Base-by-base conservation (phyloP, 2,113 vertebrate genomes). In the Burhinus oedicnemus region DNA sequence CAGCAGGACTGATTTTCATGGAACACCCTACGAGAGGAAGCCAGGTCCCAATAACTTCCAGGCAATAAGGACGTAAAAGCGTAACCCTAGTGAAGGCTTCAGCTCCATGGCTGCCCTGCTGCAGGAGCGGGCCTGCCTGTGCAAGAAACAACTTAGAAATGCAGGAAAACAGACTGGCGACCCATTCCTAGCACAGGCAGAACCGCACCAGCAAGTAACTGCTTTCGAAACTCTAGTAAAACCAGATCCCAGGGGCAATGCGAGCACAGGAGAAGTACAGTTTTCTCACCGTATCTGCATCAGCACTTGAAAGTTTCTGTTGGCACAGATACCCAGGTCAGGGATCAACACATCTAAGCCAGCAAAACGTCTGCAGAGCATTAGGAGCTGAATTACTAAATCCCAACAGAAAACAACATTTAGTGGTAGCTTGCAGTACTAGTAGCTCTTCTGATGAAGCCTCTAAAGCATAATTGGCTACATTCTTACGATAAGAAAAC, bases 231-330 rank as follows among this genome's bases (percentile, higher is more conserved):
- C 61, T 58, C 51, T 4, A 27, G 70, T 23, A 90, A 81, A 93
- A 44, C 18, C 82, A 92, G 88, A 64, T n/a, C 88, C 91, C 85
- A 64, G 49, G 78, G 78, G 82, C 70, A 90, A 12, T 2, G 15
- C 0, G 3, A 57, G 81, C 15, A 11, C 57, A 13, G 51, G 30
- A 77, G 47, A 79, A 85, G 66, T 3, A 14, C 29, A 13, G 30
- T 76, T 88, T 92, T 85, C 88, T 88, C 90, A 93, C 90, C 1
- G 0, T 69, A 52, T 83, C 83, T 76, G 49, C 95, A 91, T 66
- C 89, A 89, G 91, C 64, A 70, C 79, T 74, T n/a, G 9, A 4
- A 86, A 79, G 83, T 93, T 95, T 96, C 94, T 97, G 83, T 95
- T 95, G 95, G 95, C 94, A 81, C 89, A 58, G n/a, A 34, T 12